Percentiles rank a stretch among this genome's conserved stretches.
Evolutionary conservation across 2,797 vertebrate species (phyloP).

Genomic region (Spheniscus humboldti): DNA sequence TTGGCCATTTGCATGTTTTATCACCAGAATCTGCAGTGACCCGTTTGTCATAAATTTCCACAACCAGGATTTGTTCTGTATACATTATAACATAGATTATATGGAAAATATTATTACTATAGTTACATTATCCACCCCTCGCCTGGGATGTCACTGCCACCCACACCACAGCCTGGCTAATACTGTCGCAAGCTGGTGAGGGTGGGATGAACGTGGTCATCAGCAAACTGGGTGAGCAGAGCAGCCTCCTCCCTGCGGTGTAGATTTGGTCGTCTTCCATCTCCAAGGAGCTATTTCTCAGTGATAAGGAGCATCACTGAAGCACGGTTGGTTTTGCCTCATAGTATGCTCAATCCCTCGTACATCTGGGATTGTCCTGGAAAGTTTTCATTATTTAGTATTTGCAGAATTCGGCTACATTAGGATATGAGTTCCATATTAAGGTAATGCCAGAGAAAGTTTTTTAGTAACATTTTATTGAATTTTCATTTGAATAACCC

Average conservation of each 20-base stretch:
- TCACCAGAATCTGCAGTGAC: neutral
- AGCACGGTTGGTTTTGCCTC: rapidly evolving
- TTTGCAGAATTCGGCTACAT: rapidly evolving
- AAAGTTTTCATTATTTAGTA: neutral
- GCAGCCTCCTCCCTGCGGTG: neutral
- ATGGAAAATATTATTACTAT: neutral
- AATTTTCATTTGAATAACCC: neutral
- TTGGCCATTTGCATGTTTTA: neutral
- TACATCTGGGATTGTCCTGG: rapidly evolving
- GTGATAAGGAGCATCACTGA: neutral
- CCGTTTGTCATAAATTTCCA: neutral
- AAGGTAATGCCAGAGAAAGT: neutral
- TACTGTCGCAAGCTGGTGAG: neutral
- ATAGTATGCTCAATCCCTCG: too few relatives aligned
- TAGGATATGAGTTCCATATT: neutral
- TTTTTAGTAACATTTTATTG: neutral
- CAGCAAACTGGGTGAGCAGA: neutral
- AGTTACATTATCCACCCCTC: too few relatives aligned
- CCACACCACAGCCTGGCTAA: neutral
- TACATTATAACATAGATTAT: neutral
- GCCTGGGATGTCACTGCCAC: neutral
- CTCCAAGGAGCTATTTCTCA: too few relatives aligned
- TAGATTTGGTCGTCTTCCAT: neutral
- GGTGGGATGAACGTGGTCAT: neutral
- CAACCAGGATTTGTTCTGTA: neutral